Evolutionary conservation across 2,113 vertebrate species (phyloP).

Genomic region (Petromus typicus): DNA sequence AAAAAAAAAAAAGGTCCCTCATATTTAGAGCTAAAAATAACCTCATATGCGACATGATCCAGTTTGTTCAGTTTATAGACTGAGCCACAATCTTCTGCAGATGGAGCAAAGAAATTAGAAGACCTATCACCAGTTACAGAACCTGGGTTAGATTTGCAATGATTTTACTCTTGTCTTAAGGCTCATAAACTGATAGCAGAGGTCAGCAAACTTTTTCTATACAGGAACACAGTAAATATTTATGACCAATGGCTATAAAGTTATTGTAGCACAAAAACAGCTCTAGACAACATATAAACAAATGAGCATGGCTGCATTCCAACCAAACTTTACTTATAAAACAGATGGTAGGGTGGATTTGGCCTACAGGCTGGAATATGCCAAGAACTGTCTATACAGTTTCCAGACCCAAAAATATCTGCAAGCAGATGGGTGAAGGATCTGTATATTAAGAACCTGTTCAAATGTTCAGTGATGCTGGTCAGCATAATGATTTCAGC

Average conservation of each 20-base stretch:
- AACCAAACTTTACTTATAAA: conserved; percentile 64
- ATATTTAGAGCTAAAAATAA: background rate
- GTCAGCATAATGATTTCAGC: background rate
- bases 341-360: conserved; percentile 14
- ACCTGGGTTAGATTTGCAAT: background rate
- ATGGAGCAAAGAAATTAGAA: background rate
- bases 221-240: background rate
- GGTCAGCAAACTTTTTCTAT: background rate
- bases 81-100: background rate
- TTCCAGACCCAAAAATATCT: background rate
- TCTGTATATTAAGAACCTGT: background rate
- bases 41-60: background rate
- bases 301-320: background rate
- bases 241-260: background rate
- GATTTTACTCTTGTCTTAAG: background rate
- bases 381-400: conserved; percentile 29
- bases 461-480: background rate
- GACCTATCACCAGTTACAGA: background rate
- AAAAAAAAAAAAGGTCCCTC: background rate
- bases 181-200: background rate
- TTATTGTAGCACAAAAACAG: background rate
- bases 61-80: background rate
- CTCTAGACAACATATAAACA: background rate
- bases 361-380: background rate
- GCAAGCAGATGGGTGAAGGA: background rate